Base-by-base conservation (phyloP, 2,888 invertebrate species). In the Limnephilus auricula region DNA sequence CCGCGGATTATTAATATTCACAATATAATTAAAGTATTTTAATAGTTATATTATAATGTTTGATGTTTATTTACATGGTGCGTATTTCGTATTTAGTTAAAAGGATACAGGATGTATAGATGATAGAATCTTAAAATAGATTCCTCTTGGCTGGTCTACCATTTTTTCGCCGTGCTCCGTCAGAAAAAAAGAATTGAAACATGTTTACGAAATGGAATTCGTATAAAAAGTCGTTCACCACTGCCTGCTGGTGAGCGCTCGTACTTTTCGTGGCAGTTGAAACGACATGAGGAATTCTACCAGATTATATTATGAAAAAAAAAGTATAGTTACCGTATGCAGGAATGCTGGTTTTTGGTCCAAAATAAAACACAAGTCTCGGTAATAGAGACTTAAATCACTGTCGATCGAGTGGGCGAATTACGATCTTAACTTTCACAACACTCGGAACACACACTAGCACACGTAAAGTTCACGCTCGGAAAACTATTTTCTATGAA, bases 131-230 rank as follows among this genome's bases (percentile, higher is more conserved):
- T 25, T n/a, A 65, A 65, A 65, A 65, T 65, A 65, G 65, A 65
- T 65, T 65, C 65, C 65, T 25, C 65, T 65, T n/a, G 9, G n/a
- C 25, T 65, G 65, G 65, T 65, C 80, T 34, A 31, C 80, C 82
- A 37, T 85, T 18, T 85, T 85, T 85, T 85, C n/a, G 40, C 37
- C 1, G 13, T 34, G n/a, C 30, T 15, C 37, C 40, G 84, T 37
- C 30, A 85, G n/a, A 65, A 65, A 85, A 84, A 82, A 87, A 78
- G 32, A 65, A 65, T 30, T 37, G 87, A 87, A 89, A 89, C 89
- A 79, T 89, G 89, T 89, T 89, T 79, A 45, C 79, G 79, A 37
- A 37, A 30, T 37, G 89, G 89, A 89, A 89, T 89, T 89, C 79
- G 79, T 89, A 79, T 89, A 89, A 89, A 89, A 89, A 89, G 37